Conservation (phyloP, 2,113 vertebrate genomes). For the Gymnarchus niloticus region DNA sequence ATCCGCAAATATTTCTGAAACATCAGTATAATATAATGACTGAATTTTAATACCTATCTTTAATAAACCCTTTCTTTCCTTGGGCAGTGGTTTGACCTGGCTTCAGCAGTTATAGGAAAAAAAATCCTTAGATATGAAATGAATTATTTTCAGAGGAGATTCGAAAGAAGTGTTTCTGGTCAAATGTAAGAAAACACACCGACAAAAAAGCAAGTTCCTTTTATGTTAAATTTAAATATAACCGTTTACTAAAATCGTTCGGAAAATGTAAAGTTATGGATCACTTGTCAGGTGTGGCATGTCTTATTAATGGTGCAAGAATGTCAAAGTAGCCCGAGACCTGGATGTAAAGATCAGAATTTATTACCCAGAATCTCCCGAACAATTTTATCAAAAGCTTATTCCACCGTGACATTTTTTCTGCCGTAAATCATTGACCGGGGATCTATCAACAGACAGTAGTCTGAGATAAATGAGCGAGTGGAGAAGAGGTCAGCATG, state of each 20-base stretch:
- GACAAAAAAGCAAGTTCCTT: constrained; percentile 41
- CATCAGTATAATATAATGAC: not conserved
- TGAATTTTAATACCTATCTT: not conserved
- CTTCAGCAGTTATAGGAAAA: not conserved
- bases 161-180: constrained; percentile 39
- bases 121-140: constrained; percentile 34
- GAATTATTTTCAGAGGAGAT: constrained; percentile 49
- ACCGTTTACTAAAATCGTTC: constrained; percentile 71
- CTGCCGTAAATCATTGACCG: constrained; percentile 93
- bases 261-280: constrained; percentile 84
- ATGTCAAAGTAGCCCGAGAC: constrained; percentile 91
- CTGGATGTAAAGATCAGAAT: constrained; percentile 97
- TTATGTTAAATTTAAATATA: constrained; percentile 66
- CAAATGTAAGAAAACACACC: constrained; percentile 24
- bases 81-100: not conserved
- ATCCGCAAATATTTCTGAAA: not conserved
- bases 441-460: constrained; percentile 96
- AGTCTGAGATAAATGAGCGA: constrained; percentile 94
- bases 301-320: constrained; percentile 91
- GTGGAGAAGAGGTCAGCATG: constrained; percentile 94
- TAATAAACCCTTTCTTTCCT: not conserved
- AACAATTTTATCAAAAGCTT: constrained; percentile 99
- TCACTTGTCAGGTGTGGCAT: constrained; percentile 83
- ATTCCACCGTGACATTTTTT: constrained; percentile 98
- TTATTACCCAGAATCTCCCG: constrained; percentile 98